Evolutionary conservation across 2,888 invertebrate species (phyloP).

Genomic region (Athalia cordata): DNA sequence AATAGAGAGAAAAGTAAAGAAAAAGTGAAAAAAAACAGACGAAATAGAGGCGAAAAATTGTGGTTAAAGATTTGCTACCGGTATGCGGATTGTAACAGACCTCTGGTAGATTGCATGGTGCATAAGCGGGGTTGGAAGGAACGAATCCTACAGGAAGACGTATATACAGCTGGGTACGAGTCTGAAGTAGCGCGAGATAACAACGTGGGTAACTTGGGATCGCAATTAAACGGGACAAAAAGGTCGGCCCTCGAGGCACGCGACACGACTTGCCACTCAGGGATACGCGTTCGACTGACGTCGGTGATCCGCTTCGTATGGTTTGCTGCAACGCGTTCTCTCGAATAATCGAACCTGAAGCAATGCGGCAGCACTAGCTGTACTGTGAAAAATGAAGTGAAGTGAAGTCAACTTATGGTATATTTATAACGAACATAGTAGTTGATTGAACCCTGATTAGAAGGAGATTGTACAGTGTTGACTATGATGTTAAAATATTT

Average conservation of each 20-base stretch:
- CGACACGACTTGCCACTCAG: constrained; percentile 44
- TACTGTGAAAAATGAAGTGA: no score
- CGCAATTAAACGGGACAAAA: constrained; percentile 43
- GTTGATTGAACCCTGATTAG: constrained; percentile 41
- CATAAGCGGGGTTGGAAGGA: not conserved
- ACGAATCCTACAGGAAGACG: constrained; percentile 22
- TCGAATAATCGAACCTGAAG: not conserved
- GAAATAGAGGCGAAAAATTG: not conserved
- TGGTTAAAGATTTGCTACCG: constrained; percentile 22
- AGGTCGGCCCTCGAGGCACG: constrained; percentile 42
- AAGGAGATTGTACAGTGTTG: not conserved
- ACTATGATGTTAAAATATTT: not conserved
- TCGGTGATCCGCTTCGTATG: constrained; percentile 32
- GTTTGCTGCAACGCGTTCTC: not conserved
- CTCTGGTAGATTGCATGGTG: not conserved
- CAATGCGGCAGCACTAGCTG: not conserved
- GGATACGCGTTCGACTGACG: constrained; percentile 39
- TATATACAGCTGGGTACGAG: constrained; percentile 22
- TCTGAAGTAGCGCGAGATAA: constrained; percentile 31
- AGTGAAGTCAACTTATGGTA: no score
- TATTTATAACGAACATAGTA: not conserved
- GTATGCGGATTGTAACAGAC: not conserved
- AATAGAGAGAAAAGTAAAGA: not conserved
- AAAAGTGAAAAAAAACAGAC: not conserved
- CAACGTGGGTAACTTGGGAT: constrained; percentile 43